These are phyloP conservation scores for Nematopogon swammerdamellus DNA, from an alignment of 2,888 invertebrate genomes.

Conservation along the genomic window DNA sequence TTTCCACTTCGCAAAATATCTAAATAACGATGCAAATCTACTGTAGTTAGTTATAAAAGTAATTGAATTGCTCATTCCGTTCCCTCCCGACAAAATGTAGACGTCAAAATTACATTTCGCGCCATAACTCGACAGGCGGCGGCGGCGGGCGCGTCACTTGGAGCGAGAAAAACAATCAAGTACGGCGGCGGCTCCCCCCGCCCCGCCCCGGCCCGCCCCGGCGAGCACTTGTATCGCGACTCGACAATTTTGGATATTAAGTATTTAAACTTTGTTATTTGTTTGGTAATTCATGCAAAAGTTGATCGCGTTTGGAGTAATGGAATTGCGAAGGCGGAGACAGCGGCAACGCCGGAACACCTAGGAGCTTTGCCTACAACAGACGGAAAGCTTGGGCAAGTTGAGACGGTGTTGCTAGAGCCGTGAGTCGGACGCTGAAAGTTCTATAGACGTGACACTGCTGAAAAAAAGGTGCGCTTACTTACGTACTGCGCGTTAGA, in stretches of 20 bases:
- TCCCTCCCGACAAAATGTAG: not conserved
- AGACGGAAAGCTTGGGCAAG: no score
- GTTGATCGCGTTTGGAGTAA: not conserved
- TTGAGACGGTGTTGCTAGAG: no score
- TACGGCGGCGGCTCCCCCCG: constrained; percentile 3
- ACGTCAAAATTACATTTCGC: not conserved
- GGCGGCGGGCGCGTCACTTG: not conserved
- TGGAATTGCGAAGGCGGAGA: not conserved
- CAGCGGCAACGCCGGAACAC: no score
- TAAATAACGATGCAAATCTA: not conserved
- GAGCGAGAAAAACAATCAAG: not conserved
- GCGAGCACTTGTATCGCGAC: no score
- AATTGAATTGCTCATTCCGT: not conserved
- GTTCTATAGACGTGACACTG: no score
- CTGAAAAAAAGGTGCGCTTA: no score
- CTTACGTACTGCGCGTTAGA: no score
- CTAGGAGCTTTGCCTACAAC: no score
- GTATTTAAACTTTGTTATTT: not conserved
- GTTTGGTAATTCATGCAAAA: not conserved
- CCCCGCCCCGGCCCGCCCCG: constrained; percentile 13
- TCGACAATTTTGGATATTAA: no score
- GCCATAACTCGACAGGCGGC: not conserved
- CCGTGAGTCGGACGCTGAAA: no score
- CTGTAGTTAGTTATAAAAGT: not conserved
- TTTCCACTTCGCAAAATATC: not conserved